Conservation (phyloP, 2,113 vertebrate genomes). For the Emydura subglobosa region DNA sequence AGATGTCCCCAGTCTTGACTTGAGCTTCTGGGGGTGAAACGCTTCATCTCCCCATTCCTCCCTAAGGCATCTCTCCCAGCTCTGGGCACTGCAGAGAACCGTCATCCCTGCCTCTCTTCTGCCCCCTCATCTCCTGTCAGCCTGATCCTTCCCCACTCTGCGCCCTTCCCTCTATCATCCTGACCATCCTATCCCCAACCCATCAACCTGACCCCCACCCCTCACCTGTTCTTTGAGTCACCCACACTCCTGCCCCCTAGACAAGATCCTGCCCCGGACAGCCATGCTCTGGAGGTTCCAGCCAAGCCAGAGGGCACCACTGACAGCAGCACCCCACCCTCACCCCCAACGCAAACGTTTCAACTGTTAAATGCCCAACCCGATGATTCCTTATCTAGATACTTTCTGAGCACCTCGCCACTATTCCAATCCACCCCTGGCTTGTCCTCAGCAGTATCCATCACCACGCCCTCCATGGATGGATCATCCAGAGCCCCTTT, state of each 20-base stretch:
- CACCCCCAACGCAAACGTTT: neutral
- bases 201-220: too few species aligned
- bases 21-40: neutral
- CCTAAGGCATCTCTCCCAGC: neutral
- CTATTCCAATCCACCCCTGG: neutral
- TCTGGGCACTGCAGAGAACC: neutral
- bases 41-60: neutral
- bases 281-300: neutral
- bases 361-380: neutral
- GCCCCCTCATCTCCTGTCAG: too few species aligned
- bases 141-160: too few species aligned
- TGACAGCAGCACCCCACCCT: neutral
- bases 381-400: too few species aligned
- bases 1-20: neutral
- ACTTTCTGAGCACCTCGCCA: neutral
- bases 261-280: too few species aligned
- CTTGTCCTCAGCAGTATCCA: neutral
- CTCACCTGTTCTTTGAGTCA: neutral
- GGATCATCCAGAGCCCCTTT: neutral
- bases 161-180: too few species aligned
- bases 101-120: neutral
- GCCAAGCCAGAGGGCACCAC: neutral
- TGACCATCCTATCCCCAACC: too few species aligned
- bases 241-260: too few species aligned
- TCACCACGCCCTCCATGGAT: neutral